phyloP scores from a whole-genome alignment of 23 tunicate species.

The Pegea sp. region DNA sequence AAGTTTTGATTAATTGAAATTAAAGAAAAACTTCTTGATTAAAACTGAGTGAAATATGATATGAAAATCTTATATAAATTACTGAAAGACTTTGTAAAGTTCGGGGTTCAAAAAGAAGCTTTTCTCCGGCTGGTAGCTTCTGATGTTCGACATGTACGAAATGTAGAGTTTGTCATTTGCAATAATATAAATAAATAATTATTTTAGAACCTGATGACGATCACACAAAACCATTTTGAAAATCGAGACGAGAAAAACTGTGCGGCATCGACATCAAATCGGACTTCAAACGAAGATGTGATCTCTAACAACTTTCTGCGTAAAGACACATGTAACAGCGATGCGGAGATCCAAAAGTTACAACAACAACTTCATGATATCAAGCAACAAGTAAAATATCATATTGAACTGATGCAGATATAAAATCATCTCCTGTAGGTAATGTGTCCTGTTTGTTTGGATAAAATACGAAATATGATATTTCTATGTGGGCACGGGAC shows the following conservation, averaged over 20 bases:
- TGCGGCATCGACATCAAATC: constrained; percentile 7
- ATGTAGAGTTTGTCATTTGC: too few relatives aligned
- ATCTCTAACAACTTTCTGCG: constrained; percentile 48
- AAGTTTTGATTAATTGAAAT: neutral
- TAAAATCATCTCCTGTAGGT: constrained; percentile 15
- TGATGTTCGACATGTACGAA: constrained; percentile 94
- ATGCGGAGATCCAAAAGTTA: constrained; percentile 72
- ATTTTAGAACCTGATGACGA: too few relatives aligned
- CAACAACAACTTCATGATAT: constrained; percentile 78
- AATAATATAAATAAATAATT: too few relatives aligned
- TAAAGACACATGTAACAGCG: constrained; percentile 86
- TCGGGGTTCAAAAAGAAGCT: constrained; percentile 75
- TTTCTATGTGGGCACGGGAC: constrained; percentile 96
- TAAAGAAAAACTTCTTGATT: neutral
- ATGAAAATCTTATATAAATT: neutral
- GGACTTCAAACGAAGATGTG: constrained; percentile 3
- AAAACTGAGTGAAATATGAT: neutral
- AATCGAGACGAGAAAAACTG: constrained; percentile 12
- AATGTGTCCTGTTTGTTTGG: constrained; percentile 91
- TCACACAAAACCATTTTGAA: too few relatives aligned
- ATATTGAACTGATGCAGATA: neutral
- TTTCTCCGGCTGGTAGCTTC: constrained; percentile 66
- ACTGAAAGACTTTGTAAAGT: constrained; percentile 41
- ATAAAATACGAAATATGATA: constrained; percentile 75
- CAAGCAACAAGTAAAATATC: constrained; percentile 83